These are phyloP conservation scores for Patagioenas fasciata DNA, from an alignment of 2,113 vertebrate species.

Conservation along the genomic window DNA sequence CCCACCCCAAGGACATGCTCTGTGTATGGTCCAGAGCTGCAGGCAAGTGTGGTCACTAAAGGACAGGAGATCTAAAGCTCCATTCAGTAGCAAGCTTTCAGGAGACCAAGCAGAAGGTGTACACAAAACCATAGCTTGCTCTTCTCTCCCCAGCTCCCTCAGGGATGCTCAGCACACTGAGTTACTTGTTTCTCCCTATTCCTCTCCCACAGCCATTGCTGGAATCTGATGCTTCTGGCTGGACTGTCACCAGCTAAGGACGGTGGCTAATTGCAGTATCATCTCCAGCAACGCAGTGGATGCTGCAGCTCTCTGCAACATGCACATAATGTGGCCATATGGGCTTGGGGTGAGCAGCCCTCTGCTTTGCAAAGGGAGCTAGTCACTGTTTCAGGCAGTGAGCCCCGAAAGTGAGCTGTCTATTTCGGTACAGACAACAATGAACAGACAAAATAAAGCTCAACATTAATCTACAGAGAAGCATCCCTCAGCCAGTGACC, in stretches of 20 bases:
- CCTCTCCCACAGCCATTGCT: not conserved
- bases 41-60: not conserved
- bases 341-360: not conserved
- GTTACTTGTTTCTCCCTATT: not conserved
- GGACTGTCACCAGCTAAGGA: not conserved
- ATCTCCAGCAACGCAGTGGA: rapidly evolving
- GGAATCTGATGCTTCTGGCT: not conserved
- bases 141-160: rapidly evolving
- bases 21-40: rapidly evolving
- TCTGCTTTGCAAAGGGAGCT: not conserved
- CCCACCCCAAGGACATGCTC: rapidly evolving
- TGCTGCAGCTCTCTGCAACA: not conserved
- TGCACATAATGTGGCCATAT: rapidly evolving
- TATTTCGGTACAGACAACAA: not conserved
- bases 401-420: not conserved
- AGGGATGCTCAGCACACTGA: not conserved
- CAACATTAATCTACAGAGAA: not conserved
- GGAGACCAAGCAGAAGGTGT: not conserved
- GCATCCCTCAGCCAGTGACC: not conserved
- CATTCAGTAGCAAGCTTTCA: not conserved
- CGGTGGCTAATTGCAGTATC: rapidly evolving
- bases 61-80: not conserved
- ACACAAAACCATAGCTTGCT: not conserved
- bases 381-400: rapidly evolving
- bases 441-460: not conserved